A percentile compares a stretch with the other conserved stretches of the same genome.
phyloP scores from a whole-genome alignment of 2,888 invertebrate genomes.

The Steinernema scapterisci region DNA sequence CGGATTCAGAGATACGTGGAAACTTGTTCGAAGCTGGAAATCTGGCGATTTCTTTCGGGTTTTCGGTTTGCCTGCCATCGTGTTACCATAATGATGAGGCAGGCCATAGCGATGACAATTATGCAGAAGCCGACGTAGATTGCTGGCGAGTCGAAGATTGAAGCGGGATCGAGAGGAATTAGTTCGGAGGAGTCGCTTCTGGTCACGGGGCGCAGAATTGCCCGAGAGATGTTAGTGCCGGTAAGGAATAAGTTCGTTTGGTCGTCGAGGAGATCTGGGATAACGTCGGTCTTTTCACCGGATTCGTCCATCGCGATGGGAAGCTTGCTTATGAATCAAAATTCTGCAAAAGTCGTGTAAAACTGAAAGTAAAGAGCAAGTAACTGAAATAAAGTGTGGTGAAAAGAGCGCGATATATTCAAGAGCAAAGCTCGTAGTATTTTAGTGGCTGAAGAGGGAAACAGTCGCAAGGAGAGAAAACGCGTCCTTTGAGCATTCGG shows the following conservation, averaged over 20 bases:
- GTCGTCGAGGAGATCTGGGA: not conserved
- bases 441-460: too few species aligned
- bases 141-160: not conserved
- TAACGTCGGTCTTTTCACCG: not conserved
- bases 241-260: not conserved
- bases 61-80: not conserved
- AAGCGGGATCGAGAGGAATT: too few species aligned
- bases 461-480: too few species aligned
- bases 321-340: too few species aligned
- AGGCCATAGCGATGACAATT: not conserved
- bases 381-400: too few species aligned
- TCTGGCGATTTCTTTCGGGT: not conserved
- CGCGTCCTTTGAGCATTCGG: too few species aligned
- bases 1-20: conserved; percentile 16
- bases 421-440: too few species aligned
- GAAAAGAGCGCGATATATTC: too few species aligned
- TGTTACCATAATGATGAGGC: not conserved
- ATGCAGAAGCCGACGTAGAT: not conserved
- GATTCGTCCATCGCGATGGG: not conserved
- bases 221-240: not conserved
- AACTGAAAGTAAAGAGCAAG: not conserved
- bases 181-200: too few species aligned
- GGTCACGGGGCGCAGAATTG: not conserved
- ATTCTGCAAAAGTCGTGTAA: not conserved
- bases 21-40: conserved; percentile 17